Conservation (phyloP, 92 coral and sea anemone genomes). For the Parazoanthus swiftii region DNA sequence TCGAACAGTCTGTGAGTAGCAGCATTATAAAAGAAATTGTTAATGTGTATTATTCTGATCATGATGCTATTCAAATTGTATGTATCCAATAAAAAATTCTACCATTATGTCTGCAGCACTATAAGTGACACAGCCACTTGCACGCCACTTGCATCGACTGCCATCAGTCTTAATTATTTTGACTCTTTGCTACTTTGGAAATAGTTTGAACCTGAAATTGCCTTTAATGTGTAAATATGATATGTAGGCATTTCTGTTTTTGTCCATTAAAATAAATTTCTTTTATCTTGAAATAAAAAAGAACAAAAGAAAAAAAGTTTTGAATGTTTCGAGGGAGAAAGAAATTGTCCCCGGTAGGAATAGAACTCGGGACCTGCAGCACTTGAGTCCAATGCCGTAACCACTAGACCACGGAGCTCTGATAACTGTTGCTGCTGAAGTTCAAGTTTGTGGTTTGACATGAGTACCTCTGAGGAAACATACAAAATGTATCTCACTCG, state of each 20-base stretch:
- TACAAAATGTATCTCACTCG: conserved; percentile 28
- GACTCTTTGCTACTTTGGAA: conserved; percentile 19
- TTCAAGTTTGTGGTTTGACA: conserved; percentile 34
- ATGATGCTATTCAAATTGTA: no score
- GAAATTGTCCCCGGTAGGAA: conserved; percentile 15
- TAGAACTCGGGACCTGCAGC: conserved; percentile 28
- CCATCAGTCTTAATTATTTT: conserved; percentile 20
- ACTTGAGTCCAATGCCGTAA: conserved; percentile 18
- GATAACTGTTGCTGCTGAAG: conserved; percentile 1
- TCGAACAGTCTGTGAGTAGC: no score
- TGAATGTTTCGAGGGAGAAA: neutral
- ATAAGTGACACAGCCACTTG: no score
- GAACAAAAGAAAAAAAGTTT: neutral
- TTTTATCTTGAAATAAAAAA: conserved; percentile 32
- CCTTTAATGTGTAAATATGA: conserved; percentile 38
- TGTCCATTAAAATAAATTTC: conserved; percentile 32
- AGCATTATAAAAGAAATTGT: no score
- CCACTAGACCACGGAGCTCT: conserved; percentile 6
- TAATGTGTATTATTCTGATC: no score
- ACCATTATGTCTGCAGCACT: no score
- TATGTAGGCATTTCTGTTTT: conserved; percentile 29
- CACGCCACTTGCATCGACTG: no score
- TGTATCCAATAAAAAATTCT: no score
- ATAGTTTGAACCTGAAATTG: conserved; percentile 20
- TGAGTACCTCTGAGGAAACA: conserved; percentile 40